Conservation (phyloP, 2,113 vertebrate genomes). For the Canis aureus region DNA sequence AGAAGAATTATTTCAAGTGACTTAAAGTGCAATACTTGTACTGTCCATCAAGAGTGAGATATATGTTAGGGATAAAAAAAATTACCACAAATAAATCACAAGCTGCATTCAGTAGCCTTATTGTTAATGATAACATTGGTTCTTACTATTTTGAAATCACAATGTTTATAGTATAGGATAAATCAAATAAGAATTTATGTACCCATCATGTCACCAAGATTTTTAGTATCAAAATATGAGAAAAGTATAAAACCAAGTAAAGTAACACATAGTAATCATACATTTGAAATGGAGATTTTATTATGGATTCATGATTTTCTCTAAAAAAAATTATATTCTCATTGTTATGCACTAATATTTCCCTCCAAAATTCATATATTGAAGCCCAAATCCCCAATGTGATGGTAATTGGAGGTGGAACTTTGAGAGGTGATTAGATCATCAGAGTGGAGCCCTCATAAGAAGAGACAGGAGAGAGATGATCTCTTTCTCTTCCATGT, state of each 20-base stretch:
- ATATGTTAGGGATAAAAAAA: background rate
- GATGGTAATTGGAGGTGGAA: background rate
- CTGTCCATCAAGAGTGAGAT: background rate
- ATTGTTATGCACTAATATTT: background rate
- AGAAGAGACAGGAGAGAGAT: background rate
- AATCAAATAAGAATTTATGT: background rate
- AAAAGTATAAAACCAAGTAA: background rate
- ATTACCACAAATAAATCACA: background rate
- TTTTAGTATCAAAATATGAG: background rate
- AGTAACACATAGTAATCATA: background rate
- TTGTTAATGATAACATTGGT: background rate
- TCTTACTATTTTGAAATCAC: background rate
- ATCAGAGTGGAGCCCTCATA: background rate
- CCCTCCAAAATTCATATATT: background rate
- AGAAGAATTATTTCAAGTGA: constrained; percentile 1
- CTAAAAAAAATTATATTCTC: background rate
- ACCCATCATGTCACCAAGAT: background rate
- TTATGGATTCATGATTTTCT: background rate
- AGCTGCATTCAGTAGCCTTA: background rate
- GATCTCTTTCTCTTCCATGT: too few relatives aligned
- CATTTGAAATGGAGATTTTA: constrained; percentile 13
- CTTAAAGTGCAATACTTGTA: background rate
- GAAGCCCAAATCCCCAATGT: background rate
- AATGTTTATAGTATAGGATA: background rate
- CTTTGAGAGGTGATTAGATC: background rate